A percentile compares a stretch with the other conserved stretches of the same genome.
Conservation (phyloP, 2,888 invertebrate species). For the Prenolepis imparis region DNA sequence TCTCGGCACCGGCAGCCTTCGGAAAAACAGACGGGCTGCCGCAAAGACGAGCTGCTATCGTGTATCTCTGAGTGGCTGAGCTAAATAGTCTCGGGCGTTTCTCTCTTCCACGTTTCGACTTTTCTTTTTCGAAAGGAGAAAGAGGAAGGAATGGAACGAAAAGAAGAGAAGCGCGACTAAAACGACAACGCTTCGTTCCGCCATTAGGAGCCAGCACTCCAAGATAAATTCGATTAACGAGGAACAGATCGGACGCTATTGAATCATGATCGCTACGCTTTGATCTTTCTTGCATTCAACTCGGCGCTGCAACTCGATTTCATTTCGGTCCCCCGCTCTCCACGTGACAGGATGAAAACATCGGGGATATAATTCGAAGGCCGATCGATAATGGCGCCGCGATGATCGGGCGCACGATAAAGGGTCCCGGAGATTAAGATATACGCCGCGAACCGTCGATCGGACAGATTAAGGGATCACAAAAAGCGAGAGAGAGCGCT, state of each 20-base stretch:
- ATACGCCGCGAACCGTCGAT: conserved; percentile 53
- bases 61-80: conserved; percentile 25
- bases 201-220: conserved; percentile 32
- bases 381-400: conserved; percentile 61
- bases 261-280: conserved; percentile 67
- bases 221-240: conserved; percentile 75
- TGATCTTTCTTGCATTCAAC: conserved; percentile 66
- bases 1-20: conserved; percentile 1
- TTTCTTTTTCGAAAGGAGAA: neutral
- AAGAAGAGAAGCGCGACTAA: conserved; percentile 42
- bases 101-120: conserved; percentile 9
- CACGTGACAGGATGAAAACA: conserved; percentile 56
- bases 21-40: conserved; percentile 23
- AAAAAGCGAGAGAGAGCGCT: conserved; percentile 25
- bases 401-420: conserved; percentile 67
- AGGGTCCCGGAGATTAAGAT: conserved; percentile 52
- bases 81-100: conserved; percentile 38
- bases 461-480: conserved; percentile 50
- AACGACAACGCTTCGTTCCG: conserved; percentile 58
- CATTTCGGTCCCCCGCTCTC: conserved; percentile 27
- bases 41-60: conserved; percentile 39
- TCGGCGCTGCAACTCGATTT: conserved; percentile 58
- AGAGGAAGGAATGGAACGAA: neutral
- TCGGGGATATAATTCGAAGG: conserved; percentile 56
- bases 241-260: conserved; percentile 74